Evolutionary conservation across 2,797 vertebrate genomes (phyloP).

Genomic region (Austrolebias charrua): DNA sequence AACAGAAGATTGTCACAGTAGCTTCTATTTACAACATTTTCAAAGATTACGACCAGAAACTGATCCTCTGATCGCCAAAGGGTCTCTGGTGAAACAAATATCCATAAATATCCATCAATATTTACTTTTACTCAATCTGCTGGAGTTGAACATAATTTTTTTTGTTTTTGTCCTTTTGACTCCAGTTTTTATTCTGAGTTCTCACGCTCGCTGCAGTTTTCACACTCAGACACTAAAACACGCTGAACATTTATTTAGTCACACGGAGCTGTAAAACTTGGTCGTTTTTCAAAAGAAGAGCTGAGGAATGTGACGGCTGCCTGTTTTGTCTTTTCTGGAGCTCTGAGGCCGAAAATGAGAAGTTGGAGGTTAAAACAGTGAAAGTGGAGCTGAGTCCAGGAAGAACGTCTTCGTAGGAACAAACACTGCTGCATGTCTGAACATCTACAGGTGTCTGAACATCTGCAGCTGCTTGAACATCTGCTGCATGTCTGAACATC

Average conservation of each 20-base stretch:
- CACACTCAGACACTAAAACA: conserved; percentile 38
- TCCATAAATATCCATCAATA: no score
- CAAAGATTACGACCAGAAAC: no score
- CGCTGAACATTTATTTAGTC: conserved; percentile 37
- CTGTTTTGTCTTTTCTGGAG: background rate
- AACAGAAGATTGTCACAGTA: conserved; percentile 59
- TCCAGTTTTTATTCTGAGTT: background rate
- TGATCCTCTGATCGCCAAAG: no score
- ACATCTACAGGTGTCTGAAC: no score
- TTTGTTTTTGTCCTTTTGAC: no score
- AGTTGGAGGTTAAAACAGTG: background rate
- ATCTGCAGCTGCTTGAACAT: no score
- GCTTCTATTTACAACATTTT: conserved; percentile 49
- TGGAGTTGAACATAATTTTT: conserved; percentile 27
- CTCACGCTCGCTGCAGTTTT: conserved; percentile 46
- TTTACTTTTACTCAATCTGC: background rate
- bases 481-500: no score
- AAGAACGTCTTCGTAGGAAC: no score
- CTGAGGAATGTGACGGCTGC: conserved; percentile 7
- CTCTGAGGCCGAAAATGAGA: conserved; percentile 1
- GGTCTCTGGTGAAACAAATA: no score
- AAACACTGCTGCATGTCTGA: no score
- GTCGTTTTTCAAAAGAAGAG: conserved; percentile 36
- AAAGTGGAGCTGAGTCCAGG: no score
- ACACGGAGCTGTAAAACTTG: conserved; percentile 30